phyloP scores from a whole-genome alignment of 2,113 vertebrate species.

The Neopipo cinnamomea region DNA sequence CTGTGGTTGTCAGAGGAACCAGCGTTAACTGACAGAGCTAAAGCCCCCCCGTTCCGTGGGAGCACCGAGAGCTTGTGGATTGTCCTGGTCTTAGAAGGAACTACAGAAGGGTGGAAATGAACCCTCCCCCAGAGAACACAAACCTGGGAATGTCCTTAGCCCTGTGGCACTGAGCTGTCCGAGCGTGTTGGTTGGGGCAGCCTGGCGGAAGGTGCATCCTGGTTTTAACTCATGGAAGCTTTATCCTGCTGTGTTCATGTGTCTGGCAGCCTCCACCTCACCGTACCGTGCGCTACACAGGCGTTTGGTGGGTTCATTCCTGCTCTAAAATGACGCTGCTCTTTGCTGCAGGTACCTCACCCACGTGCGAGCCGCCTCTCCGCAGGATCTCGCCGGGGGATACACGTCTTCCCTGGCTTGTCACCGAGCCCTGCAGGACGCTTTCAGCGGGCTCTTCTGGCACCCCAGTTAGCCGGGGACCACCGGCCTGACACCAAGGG shows the following conservation, averaged over 20 bases:
- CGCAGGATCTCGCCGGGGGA: constrained; percentile 93
- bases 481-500: background rate
- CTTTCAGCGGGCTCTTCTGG: constrained; percentile 93
- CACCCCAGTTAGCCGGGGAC: constrained; percentile 64
- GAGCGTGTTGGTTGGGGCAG: fast-evolving
- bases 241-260: fast-evolving
- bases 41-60: background rate
- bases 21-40: background rate
- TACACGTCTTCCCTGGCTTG: constrained; percentile 91
- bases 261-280: fast-evolving
- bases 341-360: constrained; percentile 86
- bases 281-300: fast-evolving
- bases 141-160: background rate
- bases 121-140: background rate
- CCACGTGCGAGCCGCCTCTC: constrained; percentile 87
- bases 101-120: background rate
- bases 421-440: constrained; percentile 93
- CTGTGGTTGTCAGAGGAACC: background rate
- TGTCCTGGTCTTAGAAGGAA: background rate
- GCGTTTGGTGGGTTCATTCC: background rate
- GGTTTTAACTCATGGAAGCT: fast-evolving
- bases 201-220: background rate
- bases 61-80: background rate
- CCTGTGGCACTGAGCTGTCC: background rate
- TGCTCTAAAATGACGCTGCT: background rate